Evolutionary conservation across 2,888 invertebrate species (phyloP).

Genomic region (Heliconius sara): DNA sequence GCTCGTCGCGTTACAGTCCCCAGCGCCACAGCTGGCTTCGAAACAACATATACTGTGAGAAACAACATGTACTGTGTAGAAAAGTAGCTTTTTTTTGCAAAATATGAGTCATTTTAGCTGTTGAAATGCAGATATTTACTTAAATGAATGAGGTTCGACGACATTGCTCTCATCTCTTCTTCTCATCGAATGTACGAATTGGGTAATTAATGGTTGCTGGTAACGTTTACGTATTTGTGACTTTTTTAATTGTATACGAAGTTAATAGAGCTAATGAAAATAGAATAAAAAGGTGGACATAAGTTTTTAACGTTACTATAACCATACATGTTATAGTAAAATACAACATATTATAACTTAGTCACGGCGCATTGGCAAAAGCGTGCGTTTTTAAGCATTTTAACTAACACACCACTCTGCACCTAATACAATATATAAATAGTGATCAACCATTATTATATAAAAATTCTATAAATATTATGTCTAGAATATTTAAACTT

Average conservation of each 20-base stretch:
- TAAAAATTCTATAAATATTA: no score
- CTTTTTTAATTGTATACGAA: neutral
- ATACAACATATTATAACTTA: no score
- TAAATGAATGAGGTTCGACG: constrained; percentile 35
- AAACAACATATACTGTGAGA: neutral
- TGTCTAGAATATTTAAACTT: no score
- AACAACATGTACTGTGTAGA: neutral
- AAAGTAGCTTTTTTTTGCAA: constrained; percentile 4
- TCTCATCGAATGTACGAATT: constrained; percentile 31
- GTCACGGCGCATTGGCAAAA: no score
- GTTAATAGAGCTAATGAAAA: neutral
- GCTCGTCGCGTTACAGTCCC: no score
- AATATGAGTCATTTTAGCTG: constrained; percentile 17
- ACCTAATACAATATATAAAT: no score
- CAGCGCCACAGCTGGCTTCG: neutral
- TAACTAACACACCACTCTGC: no score
- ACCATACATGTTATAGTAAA: no score
- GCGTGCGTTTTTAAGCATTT: no score
- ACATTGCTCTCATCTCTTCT: constrained; percentile 27
- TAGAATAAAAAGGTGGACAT: no score
- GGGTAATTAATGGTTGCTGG: constrained; percentile 37
- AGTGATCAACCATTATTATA: no score
- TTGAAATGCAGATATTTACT: constrained; percentile 33
- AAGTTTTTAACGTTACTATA: constrained; percentile 5
- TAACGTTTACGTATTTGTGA: constrained; percentile 25